A percentile compares a stretch with the other conserved stretches of the same genome.
Evolutionary conservation across 2,113 vertebrate genomes (phyloP).

Genomic region (Atherinomorus stipes): DNA sequence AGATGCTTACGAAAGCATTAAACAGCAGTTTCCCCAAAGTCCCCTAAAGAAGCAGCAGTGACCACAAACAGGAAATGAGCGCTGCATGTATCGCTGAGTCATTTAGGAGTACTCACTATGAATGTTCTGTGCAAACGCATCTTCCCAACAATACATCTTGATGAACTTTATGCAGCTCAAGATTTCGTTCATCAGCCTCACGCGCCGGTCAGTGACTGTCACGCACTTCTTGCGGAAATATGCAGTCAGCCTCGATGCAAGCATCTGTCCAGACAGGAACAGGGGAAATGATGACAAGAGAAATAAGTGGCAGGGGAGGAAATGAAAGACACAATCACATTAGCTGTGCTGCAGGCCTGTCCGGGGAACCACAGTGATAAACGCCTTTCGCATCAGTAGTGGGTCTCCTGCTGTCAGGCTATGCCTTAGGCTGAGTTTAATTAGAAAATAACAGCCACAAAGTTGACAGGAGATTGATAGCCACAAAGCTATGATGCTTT

Average conservation of each 20-base stretch:
- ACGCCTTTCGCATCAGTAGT: constrained; percentile 61
- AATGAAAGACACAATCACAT: constrained; percentile 77
- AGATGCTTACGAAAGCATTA: constrained; percentile 2
- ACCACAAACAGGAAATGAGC: constrained; percentile 39
- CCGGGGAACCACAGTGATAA: constrained; percentile 57
- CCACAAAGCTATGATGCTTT: constrained; percentile 34
- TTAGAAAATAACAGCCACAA: constrained; percentile 49
- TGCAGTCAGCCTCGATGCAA: constrained; percentile 84
- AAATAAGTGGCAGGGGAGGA: constrained; percentile 67
- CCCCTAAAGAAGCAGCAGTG: neutral
- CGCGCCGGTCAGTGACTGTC: constrained; percentile 82
- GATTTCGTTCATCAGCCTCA: constrained; percentile 88
- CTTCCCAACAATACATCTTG: constrained; percentile 90
- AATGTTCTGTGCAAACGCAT: constrained; percentile 80
- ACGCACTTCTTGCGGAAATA: constrained; percentile 86
- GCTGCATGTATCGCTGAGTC: constrained; percentile 11
- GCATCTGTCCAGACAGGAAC: constrained; percentile 78
- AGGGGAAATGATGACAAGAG: constrained; percentile 64
- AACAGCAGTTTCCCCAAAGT: constrained; percentile 11
- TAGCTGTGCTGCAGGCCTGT: constrained; percentile 57
- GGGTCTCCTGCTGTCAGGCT: constrained; percentile 49
- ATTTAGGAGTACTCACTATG: constrained; percentile 76
- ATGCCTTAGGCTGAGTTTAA: constrained; percentile 42
- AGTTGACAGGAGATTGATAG: constrained; percentile 56
- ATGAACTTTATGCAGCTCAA: constrained; percentile 86